phyloP scores from a whole-genome alignment of 2,888 invertebrate species.

The Craniophora ligustri region DNA sequence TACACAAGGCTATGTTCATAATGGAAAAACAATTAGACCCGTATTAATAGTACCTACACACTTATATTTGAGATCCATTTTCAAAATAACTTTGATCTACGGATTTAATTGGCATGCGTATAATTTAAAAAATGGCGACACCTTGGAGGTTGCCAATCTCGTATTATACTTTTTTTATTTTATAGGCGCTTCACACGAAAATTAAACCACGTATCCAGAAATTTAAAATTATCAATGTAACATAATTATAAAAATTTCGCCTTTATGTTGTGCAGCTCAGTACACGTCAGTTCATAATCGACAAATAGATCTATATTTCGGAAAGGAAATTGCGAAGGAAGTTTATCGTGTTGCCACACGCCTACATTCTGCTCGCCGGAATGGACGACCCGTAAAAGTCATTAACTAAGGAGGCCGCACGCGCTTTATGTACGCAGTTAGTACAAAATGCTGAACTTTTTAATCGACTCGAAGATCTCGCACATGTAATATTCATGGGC shows the following conservation, averaged over 20 bases:
- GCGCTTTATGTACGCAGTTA: too few species aligned
- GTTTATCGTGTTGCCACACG: constrained; percentile 32
- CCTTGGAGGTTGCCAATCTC: background rate
- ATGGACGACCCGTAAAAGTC: constrained; percentile 19
- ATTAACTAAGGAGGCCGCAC: background rate
- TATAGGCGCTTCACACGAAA: background rate
- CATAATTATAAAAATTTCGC: background rate
- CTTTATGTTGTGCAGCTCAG: constrained; percentile 8
- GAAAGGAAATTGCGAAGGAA: constrained; percentile 38
- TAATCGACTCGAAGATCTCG: constrained; percentile 12
- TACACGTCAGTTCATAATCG: constrained; percentile 14
- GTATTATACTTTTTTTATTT: too few species aligned
- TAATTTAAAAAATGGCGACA: too few species aligned
- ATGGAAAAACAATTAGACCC: background rate
- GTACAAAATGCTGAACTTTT: constrained; percentile 16
- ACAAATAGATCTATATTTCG: constrained; percentile 23
- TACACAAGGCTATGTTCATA: constrained; percentile 16
- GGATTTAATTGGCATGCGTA: too few species aligned
- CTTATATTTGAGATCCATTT: background rate
- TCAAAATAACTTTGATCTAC: too few species aligned
- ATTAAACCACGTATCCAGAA: background rate
- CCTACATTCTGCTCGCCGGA: constrained; percentile 16
- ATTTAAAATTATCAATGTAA: background rate
- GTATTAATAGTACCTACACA: background rate
- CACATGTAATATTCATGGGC: constrained; percentile 24